Conservation (phyloP, 1,140 invertebrate genomes). For the Anoplophora glabripennis region DNA sequence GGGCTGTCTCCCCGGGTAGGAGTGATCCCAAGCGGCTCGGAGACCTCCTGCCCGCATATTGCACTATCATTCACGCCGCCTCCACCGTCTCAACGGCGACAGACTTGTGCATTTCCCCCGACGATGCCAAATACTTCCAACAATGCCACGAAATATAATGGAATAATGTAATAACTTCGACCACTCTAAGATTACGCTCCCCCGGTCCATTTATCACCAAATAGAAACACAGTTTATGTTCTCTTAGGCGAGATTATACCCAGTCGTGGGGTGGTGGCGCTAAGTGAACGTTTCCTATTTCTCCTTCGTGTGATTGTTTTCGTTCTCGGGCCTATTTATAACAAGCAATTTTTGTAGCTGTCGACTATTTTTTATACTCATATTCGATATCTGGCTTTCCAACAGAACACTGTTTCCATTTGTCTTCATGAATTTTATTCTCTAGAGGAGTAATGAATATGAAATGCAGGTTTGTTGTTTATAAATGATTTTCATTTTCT, state of each 20-base stretch:
- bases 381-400: too few relatives aligned
- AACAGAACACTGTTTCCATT: too few relatives aligned
- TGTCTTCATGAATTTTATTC: too few relatives aligned
- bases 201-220: not conserved
- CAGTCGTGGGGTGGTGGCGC: not conserved
- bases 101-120: constrained; percentile 31
- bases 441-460: too few relatives aligned
- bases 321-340: too few relatives aligned
- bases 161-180: constrained; percentile 31
- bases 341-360: too few relatives aligned
- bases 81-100: constrained; percentile 18
- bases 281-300: not conserved
- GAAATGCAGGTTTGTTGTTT: too few relatives aligned
- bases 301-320: too few relatives aligned
- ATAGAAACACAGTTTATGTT: constrained; percentile 7
- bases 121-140: constrained; percentile 28
- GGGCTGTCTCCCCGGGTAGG: constrained; percentile 16
- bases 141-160: constrained; percentile 24
- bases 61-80: constrained; percentile 32
- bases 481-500: too few relatives aligned
- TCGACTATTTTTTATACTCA: too few relatives aligned
- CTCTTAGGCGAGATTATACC: constrained; percentile 2
- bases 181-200: constrained; percentile 2
- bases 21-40: constrained; percentile 18
- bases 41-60: constrained; percentile 31